Percentiles rank a stretch among this genome's conserved stretches.
phyloP scores from a whole-genome alignment of 2,888 invertebrate species.

The Synergus umbraculus region DNA sequence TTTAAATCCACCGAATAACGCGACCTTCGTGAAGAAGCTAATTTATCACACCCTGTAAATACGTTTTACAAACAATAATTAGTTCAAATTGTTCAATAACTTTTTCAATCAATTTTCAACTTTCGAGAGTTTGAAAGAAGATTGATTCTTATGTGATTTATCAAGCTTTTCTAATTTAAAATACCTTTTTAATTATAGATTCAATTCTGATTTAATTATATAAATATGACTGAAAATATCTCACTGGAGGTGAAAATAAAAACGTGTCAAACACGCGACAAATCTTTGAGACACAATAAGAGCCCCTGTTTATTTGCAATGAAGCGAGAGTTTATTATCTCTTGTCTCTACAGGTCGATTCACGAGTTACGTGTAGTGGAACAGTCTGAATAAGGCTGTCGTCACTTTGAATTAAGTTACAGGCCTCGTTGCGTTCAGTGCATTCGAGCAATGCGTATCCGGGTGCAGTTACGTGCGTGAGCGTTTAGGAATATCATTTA shows the following conservation, averaged over 20 bases:
- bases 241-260: background rate
- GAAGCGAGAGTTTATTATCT: constrained; percentile 11
- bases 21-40: too few relatives aligned
- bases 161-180: too few relatives aligned
- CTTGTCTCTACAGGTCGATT: constrained; percentile 22
- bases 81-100: too few relatives aligned
- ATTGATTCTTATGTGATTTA: too few relatives aligned
- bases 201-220: too few relatives aligned
- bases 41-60: too few relatives aligned
- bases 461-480: constrained; percentile 11
- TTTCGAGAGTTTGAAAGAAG: too few relatives aligned
- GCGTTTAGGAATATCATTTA: constrained; percentile 8
- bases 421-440: constrained; percentile 17
- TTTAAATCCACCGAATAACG: too few relatives aligned
- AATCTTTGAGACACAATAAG: background rate
- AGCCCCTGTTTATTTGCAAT: constrained; percentile 25
- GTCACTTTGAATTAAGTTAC: constrained; percentile 33
- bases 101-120: too few relatives aligned
- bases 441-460: constrained; percentile 27
- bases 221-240: too few relatives aligned
- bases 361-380: constrained; percentile 22
- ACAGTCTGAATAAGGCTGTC: constrained; percentile 32
- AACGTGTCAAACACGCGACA: constrained; percentile 14
- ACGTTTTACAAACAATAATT: too few relatives aligned
- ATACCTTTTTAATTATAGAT: too few relatives aligned